Conservation (phyloP, 2,797 vertebrate genomes). For the Pseudomugil gertrudae region DNA sequence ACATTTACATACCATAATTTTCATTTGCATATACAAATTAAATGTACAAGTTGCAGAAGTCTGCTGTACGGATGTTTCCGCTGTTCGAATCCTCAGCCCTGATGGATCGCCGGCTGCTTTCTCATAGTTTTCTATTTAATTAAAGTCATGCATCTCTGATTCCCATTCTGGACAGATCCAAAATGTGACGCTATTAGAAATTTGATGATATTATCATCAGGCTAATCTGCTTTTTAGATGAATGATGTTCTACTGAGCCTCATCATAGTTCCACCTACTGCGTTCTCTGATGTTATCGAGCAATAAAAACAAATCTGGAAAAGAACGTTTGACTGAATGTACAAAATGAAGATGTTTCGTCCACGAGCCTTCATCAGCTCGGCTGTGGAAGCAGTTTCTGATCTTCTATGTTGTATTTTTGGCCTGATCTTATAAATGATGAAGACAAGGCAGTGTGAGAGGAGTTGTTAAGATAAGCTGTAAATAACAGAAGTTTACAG, state of each 20-base stretch:
- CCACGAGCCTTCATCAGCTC: neutral
- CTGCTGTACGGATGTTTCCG: neutral
- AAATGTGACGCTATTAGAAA: neutral
- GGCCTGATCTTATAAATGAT: slow-evolving; percentile 18
- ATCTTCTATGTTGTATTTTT: slow-evolving; percentile 6
- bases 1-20: slow-evolving; percentile 2
- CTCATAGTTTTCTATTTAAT: neutral
- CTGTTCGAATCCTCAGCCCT: neutral
- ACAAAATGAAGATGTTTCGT: neutral
- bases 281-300: neutral
- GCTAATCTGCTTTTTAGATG: neutral
- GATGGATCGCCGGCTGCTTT: neutral
- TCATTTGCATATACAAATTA: neutral
- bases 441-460: slow-evolving; percentile 18
- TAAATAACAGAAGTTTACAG: slow-evolving; percentile 44
- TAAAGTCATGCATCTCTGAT: neutral
- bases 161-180: neutral
- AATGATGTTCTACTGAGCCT: no score
- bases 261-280: no score
- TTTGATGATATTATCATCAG: neutral
- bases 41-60: neutral
- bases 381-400: neutral
- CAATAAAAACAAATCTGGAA: neutral
- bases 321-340: neutral
- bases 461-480: slow-evolving; percentile 32